Conservation (phyloP, 2,888 invertebrate genomes). For the Nasonia oneida region DNA sequence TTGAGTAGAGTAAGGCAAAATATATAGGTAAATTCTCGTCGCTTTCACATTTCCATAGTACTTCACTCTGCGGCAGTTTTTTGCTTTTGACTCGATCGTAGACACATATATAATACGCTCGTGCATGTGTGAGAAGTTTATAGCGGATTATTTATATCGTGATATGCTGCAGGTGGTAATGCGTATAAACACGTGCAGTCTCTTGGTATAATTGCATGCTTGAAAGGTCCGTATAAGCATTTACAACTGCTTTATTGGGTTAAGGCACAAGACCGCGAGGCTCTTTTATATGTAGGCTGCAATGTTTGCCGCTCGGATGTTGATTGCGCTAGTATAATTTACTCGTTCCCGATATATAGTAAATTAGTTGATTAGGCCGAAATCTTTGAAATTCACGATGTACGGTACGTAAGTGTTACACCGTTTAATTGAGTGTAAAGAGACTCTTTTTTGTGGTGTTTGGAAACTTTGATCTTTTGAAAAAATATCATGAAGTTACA, state of each 20-base stretch:
- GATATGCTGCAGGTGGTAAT: neutral
- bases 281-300: neutral
- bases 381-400: neutral
- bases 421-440: neutral
- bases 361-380: neutral
- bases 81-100: neutral
- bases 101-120: neutral
- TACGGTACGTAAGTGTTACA: neutral
- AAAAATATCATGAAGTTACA: neutral
- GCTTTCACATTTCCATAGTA: neutral
- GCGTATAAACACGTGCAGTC: neutral
- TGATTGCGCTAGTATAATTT: conserved; percentile 18
- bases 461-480: neutral
- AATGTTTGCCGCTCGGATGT: neutral
- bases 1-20: too few relatives aligned
- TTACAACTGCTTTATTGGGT: neutral
- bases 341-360: neutral
- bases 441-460: too few relatives aligned
- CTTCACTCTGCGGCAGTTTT: neutral
- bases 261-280: neutral
- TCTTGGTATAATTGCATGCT: conserved; percentile 17
- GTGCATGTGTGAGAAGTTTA: neutral
- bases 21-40: too few relatives aligned
- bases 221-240: neutral
- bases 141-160: neutral